These are phyloP conservation scores for Karalla daura DNA, from an alignment of 2,797 vertebrate genomes.

Conservation along the genomic window DNA sequence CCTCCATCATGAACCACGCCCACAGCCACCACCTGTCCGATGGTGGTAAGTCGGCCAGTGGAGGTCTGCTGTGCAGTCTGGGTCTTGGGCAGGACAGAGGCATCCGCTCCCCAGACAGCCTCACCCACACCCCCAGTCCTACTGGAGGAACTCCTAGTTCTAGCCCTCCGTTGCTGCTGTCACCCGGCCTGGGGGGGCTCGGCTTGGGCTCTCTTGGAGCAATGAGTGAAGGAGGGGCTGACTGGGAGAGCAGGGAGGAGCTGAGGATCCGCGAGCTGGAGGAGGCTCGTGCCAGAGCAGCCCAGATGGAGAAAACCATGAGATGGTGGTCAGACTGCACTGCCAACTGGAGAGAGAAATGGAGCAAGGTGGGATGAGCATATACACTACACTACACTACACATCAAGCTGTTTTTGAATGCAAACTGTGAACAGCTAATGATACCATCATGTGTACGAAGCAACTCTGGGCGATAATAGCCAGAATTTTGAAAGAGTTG, in stretches of 20 bases:
- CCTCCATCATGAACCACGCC: conserved; percentile 90
- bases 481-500: no score
- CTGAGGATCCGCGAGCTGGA: conserved; percentile 94
- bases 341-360: conserved; percentile 98
- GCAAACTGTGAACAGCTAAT: no score
- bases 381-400: no score
- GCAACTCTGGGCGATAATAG: no score
- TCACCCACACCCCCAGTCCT: conserved; percentile 87
- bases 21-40: conserved; percentile 89
- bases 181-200: conserved; percentile 72
- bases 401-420: no score
- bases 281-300: conserved; percentile 92
- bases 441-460: no score
- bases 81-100: conserved; percentile 87
- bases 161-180: conserved; percentile 86
- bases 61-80: conserved; percentile 86
- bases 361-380: conserved; percentile 93
- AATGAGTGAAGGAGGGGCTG: conserved; percentile 81
- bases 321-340: conserved; percentile 99
- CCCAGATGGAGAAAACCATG: conserved; percentile 99
- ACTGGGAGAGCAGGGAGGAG: conserved; percentile 97
- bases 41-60: conserved; percentile 83
- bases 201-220: conserved; percentile 76
- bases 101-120: conserved; percentile 86
- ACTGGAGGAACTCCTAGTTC: conserved; percentile 90